These are phyloP conservation scores for Calephelis perditalis DNA, from an alignment of 2,888 invertebrate genomes.

Conservation along the genomic window DNA sequence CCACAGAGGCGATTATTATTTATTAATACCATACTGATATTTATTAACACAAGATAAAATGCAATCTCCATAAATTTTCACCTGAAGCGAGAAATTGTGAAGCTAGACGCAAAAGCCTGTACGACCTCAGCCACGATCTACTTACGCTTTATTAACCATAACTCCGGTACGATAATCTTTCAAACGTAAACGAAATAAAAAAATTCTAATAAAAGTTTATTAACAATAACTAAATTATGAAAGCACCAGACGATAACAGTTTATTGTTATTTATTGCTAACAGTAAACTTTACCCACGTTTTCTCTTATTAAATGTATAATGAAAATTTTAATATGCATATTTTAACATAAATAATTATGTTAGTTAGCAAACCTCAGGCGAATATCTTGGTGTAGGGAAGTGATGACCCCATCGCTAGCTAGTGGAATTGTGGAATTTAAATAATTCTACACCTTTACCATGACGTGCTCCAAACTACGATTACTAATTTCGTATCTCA, in stretches of 20 bases:
- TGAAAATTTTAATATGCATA: neutral
- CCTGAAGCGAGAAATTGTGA: neutral
- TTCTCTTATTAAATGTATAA: neutral
- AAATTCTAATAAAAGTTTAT: constrained; percentile 5
- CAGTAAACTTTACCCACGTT: neutral
- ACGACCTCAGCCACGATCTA: neutral
- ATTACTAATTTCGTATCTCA: too few relatives aligned
- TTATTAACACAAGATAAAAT: too few relatives aligned
- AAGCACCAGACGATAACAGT: constrained; percentile 1
- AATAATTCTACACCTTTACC: too few relatives aligned
- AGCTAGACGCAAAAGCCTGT: constrained; percentile 1
- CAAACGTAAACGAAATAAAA: constrained; percentile 7
- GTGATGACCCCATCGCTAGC: neutral
- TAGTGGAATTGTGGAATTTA: too few relatives aligned
- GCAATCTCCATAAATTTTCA: neutral
- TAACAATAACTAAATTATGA: constrained; percentile 11
- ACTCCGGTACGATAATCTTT: neutral
- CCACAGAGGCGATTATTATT: too few relatives aligned
- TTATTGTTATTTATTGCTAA: constrained; percentile 6
- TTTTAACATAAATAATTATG: too few relatives aligned
- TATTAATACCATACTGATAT: too few relatives aligned
- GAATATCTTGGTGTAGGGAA: too few relatives aligned
- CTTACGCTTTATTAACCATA: constrained; percentile 2
- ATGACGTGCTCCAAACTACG: too few relatives aligned
- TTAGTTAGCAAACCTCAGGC: too few relatives aligned